phyloP scores from a whole-genome alignment of 2,113 vertebrate species.

The Pterocles gutturalis region DNA sequence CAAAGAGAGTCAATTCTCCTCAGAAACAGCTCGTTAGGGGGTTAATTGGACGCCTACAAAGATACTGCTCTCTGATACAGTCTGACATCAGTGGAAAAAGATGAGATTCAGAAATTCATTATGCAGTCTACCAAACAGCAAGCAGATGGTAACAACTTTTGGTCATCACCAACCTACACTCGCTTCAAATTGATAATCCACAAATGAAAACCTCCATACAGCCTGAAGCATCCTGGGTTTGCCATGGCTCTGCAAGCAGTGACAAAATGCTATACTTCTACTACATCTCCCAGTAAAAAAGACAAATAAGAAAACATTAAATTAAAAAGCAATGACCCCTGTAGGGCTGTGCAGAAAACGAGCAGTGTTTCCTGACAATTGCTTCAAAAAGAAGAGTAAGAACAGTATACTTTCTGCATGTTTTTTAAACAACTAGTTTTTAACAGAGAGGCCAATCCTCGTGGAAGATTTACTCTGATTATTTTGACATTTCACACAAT shows the following conservation, averaged over 20 bases:
- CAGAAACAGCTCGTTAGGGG: background rate
- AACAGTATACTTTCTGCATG: background rate
- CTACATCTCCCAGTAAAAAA: background rate
- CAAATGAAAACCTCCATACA: constrained; percentile 15
- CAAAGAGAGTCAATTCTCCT: constrained; percentile 37
- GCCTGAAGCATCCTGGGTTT: background rate
- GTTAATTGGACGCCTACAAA: constrained; percentile 29
- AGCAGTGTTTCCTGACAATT: background rate
- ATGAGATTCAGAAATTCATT: constrained; percentile 46
- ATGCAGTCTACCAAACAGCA: constrained; percentile 48
- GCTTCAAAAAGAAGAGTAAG: background rate
- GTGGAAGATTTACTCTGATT: background rate
- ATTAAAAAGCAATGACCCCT: background rate
- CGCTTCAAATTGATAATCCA: constrained; percentile 10
- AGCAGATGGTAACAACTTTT: constrained; percentile 63
- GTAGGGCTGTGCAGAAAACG: background rate
- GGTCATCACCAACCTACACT: constrained; percentile 52
- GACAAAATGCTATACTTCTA: background rate
- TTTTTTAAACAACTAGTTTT: background rate
- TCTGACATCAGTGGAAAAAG: constrained; percentile 48
- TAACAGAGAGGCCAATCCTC: background rate
- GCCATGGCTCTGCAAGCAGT: background rate
- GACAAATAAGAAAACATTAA: background rate
- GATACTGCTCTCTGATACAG: constrained; percentile 8
- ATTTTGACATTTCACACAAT: background rate